These are phyloP conservation scores for Amyelois transitella DNA, from an alignment of 1,140 invertebrate species.

Conservation along the genomic window DNA sequence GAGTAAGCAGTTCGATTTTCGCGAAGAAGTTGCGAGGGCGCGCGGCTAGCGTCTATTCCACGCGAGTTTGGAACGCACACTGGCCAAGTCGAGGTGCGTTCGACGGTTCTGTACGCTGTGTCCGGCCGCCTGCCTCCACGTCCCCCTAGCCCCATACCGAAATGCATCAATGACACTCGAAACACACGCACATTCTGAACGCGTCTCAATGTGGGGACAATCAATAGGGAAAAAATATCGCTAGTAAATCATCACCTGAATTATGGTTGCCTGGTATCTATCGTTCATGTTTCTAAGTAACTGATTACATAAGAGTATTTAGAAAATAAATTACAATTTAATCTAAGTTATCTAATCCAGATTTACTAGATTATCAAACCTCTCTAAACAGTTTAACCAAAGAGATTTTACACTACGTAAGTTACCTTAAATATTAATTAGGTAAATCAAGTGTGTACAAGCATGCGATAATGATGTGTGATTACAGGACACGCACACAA, in stretches of 20 bases:
- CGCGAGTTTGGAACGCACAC: constrained; percentile 46
- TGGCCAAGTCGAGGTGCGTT: constrained; percentile 45
- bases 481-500: constrained; percentile 38
- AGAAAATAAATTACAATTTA: neutral
- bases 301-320: neutral
- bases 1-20: constrained; percentile 50
- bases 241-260: constrained; percentile 9
- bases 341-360: neutral
- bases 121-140: constrained; percentile 50
- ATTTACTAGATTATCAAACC: neutral
- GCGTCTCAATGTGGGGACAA: constrained; percentile 43
- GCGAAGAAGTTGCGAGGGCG: constrained; percentile 44
- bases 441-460: constrained; percentile 50
- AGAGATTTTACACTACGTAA: constrained; percentile 9
- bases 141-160: constrained; percentile 59
- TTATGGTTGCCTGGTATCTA: constrained; percentile 18
- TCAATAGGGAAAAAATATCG: constrained; percentile 49
- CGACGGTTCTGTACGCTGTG: constrained; percentile 25
- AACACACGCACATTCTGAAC: constrained; percentile 61
- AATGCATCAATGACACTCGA: constrained; percentile 71
- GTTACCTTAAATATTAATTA: constrained; percentile 21
- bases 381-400: neutral
- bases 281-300: neutral
- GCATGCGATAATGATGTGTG: constrained; percentile 45
- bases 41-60: constrained; percentile 40